A percentile compares a stretch with the other conserved stretches of the same genome.
phyloP scores from a whole-genome alignment of 2,797 vertebrate genomes.

The Micromesistius poutassou region DNA sequence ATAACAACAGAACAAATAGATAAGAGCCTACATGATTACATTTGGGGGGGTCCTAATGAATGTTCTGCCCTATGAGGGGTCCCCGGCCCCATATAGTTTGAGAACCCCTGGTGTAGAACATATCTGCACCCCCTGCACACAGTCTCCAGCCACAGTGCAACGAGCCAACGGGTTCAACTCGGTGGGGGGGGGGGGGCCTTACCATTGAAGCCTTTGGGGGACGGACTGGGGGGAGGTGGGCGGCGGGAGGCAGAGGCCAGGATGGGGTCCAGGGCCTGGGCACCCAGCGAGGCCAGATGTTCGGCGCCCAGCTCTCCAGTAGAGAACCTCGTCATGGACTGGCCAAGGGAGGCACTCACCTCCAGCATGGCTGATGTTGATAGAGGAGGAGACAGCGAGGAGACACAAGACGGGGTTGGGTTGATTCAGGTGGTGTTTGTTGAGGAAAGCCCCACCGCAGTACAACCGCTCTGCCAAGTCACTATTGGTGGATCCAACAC shows the following conservation, averaged over 20 bases:
- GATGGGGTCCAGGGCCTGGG: constrained; percentile 76
- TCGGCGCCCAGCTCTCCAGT: constrained; percentile 73
- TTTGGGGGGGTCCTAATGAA: too few species aligned
- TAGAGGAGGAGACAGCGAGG: neutral
- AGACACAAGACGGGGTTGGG: neutral
- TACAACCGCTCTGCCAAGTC: neutral
- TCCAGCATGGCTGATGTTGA: constrained; percentile 76
- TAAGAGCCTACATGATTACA: too few species aligned
- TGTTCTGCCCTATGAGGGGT: too few species aligned
- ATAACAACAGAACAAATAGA: too few species aligned
- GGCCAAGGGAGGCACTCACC: constrained; percentile 74
- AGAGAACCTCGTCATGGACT: constrained; percentile 80
- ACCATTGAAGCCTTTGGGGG: constrained; percentile 83
- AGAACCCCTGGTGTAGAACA: too few species aligned
- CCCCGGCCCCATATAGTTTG: too few species aligned
- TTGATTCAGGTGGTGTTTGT: neutral
- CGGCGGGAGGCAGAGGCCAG: constrained; percentile 67
- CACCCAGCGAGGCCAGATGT: constrained; percentile 56
- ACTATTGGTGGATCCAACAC: neutral
- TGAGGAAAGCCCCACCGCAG: neutral
- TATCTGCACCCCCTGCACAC: constrained; percentile 4
- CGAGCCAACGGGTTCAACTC: neutral
- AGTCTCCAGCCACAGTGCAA: neutral
- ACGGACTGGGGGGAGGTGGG: constrained; percentile 56
- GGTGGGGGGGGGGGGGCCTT: constrained; percentile 35